Evolutionary conservation across 2,113 vertebrate genomes (phyloP), one percentile per base, ranked within the genome.

Genomic region (Odocoileus virginianus): DNA sequence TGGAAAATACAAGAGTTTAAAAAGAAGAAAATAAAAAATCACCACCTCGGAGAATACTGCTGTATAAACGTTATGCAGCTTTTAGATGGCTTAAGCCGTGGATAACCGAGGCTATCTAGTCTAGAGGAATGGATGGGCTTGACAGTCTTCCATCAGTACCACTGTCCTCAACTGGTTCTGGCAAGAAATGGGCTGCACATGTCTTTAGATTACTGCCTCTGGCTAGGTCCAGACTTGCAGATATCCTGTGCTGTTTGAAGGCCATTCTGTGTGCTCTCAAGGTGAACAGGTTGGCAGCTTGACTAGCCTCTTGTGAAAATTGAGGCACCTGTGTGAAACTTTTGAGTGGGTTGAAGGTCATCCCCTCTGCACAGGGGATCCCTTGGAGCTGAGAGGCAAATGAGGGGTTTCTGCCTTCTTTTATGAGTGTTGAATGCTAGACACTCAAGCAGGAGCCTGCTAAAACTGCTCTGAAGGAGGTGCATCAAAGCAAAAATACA

Each of bases 11-110:
- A 76, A 96, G 97, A 97, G 95, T 96, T 92, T 98, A 97, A 98
- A 98, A 97, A 96, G 97, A 97, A 98, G 97, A 97, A 97, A 96
- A 97, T 97, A 97, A 97, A 90, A 71, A 97, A 89, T 97, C 94
- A 98, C 79, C 97, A 95, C 92, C 95, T 96, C 67, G 97, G 98
- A 98, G 96, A 98, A 97, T 96, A 91, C 92, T 27, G 27, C 84
- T 97, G 95, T 98, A 87, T 96, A 97, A 94, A 89, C 57, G 28
- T 89, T 97, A 92, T 84, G 93, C 93, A 97, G 98, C 97, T 94
- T 89, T 97, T 96, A 97, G 94, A 76, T 95, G 97, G 87, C 94
- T 95, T 95, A 95, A 95, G 92, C 97, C 61, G 55, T 92, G 97
- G 97, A 92, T 95, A 95, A 86, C 87, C 67, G 45, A 97, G 97